Conservation (phyloP, 2,888 invertebrate species). For the Nasonia oneida region DNA sequence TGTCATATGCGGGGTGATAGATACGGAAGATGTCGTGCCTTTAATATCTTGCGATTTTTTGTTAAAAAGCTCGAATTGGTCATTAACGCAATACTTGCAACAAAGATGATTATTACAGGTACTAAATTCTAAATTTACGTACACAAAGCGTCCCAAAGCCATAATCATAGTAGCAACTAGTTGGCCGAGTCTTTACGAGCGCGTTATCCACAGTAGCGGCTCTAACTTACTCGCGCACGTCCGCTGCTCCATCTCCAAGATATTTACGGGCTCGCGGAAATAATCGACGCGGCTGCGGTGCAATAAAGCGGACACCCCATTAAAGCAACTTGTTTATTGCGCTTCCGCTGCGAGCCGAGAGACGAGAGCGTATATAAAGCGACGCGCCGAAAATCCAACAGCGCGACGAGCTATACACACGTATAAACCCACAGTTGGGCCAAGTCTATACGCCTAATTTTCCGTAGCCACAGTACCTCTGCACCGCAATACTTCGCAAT, state of each 20-base stretch:
- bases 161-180: conserved; percentile 21
- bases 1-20: neutral
- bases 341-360: conserved; percentile 6
- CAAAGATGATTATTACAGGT: neutral
- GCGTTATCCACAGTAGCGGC: conserved; percentile 6
- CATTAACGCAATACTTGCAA: neutral
- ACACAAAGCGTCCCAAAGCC: neutral
- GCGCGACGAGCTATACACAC: neutral
- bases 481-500: conserved; percentile 34
- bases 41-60: no score
- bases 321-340: conserved; percentile 50
- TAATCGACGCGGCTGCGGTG: conserved; percentile 33
- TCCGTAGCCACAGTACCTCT: neutral
- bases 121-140: neutral
- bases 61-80: no score
- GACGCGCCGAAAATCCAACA: conserved; percentile 4
- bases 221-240: conserved; percentile 4
- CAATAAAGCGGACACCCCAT: conserved; percentile 22
- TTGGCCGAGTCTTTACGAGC: conserved; percentile 22
- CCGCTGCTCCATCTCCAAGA: conserved; percentile 17
- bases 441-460: neutral
- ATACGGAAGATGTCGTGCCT: no score
- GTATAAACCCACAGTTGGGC: neutral
- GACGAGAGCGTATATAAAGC: conserved; percentile 16
- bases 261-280: conserved; percentile 44